Evolutionary conservation across 1,140 invertebrate species (phyloP).

Genomic region (Plectrocnemia conspersa): DNA sequence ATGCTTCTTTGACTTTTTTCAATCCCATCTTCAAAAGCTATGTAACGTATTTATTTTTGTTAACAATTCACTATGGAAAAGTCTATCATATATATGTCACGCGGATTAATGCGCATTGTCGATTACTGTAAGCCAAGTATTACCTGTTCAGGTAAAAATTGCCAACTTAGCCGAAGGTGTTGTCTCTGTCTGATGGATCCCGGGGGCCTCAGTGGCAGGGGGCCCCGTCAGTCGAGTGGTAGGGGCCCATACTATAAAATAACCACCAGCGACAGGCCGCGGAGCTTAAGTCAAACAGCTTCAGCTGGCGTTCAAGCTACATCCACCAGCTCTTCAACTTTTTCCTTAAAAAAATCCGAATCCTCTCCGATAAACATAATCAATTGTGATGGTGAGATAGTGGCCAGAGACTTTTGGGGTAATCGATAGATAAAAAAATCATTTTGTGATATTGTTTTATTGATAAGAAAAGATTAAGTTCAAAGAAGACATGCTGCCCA

Average conservation of each 20-base stretch:
- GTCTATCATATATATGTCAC: too few relatives aligned
- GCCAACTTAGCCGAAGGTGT: too few relatives aligned
- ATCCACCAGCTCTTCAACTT: not conserved
- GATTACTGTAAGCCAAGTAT: too few relatives aligned
- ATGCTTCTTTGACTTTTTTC: too few relatives aligned
- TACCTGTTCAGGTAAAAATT: too few relatives aligned
- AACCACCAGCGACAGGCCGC: constrained; percentile 10
- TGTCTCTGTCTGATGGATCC: too few relatives aligned
- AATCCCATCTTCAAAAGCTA: too few relatives aligned
- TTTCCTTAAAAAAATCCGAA: too few relatives aligned
- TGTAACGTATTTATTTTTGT: too few relatives aligned
- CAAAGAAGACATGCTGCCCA: constrained; percentile 7
- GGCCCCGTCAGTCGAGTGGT: not conserved
- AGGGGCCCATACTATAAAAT: constrained; percentile 9
- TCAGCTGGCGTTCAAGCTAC: not conserved
- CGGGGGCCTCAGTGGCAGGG: not conserved
- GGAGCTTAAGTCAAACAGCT: constrained; percentile 13
- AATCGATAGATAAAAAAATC: not conserved
- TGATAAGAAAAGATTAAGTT: not conserved
- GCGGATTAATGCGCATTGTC: too few relatives aligned
- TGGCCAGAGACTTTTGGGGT: not conserved
- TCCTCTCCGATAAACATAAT: not conserved
- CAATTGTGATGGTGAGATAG: constrained; percentile 1
- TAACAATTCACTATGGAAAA: too few relatives aligned
- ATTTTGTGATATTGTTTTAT: not conserved